Conservation (phyloP, 2,888 invertebrate species). For the Drosophila antonietae region DNA sequence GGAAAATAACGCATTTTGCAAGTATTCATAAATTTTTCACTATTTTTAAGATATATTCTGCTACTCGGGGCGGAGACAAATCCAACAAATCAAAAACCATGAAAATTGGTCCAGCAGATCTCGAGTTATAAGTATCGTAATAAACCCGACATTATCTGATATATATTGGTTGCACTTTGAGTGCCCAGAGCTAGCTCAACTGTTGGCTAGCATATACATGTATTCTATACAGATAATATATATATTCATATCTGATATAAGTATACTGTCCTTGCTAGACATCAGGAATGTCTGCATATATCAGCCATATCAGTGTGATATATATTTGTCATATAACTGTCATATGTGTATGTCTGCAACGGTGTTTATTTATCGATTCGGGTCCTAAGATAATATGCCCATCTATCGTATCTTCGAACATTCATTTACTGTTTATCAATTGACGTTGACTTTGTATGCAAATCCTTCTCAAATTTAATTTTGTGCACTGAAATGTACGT, state of each 20-base stretch:
- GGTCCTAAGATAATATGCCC: background rate
- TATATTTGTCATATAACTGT: background rate
- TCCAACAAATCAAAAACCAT: no score
- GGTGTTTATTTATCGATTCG: background rate
- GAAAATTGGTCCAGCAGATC: no score
- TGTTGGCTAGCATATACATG: no score
- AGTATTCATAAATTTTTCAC: no score
- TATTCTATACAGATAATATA: no score
- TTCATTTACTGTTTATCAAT: constrained; percentile 58
- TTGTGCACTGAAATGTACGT: background rate
- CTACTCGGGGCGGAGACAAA: no score
- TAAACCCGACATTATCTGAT: no score
- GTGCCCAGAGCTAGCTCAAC: no score
- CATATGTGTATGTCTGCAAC: background rate
- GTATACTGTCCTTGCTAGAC: background rate
- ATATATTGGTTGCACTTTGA: no score
- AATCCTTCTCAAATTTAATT: constrained; percentile 47
- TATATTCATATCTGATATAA: background rate
- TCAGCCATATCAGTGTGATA: background rate
- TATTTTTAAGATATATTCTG: no score
- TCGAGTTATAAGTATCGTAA: no score
- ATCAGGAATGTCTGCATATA: background rate
- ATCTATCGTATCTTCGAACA: constrained; percentile 6
- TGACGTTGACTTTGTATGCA: constrained; percentile 63
- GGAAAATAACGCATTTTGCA: no score